phyloP scores from a whole-genome alignment of 2,888 invertebrate genomes.

The Rhogogaster chlorosoma region DNA sequence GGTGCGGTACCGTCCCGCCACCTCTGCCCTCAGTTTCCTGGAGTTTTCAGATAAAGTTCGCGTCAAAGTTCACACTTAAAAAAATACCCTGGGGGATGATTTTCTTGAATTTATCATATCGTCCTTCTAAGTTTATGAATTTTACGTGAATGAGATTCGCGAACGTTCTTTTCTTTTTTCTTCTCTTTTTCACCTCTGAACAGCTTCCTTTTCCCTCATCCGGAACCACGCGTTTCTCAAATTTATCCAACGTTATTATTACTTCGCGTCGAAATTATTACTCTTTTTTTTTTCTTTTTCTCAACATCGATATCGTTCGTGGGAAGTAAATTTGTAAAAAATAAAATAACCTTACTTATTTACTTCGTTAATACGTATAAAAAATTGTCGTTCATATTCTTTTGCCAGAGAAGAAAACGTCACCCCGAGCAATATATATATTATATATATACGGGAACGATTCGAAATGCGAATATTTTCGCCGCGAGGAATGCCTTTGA shows the following conservation, averaged over 20 bases:
- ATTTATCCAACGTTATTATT: neutral
- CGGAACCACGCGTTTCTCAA: neutral
- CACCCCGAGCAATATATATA: constrained; percentile 46
- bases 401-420: constrained; percentile 1
- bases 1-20: constrained; percentile 50
- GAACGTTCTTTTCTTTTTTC: neutral
- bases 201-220: neutral
- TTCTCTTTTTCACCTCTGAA: neutral
- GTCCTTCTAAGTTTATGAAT: neutral
- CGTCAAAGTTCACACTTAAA: constrained; percentile 16
- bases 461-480: constrained; percentile 30
- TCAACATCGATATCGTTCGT: neutral
- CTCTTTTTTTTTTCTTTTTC: too few relatives aligned
- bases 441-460: neutral
- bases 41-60: constrained; percentile 4
- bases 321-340: constrained; percentile 8
- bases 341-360: constrained; percentile 14
- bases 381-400: constrained; percentile 16
- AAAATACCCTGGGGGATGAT: constrained; percentile 11
- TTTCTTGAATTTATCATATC: neutral
- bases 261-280: neutral
- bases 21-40: constrained; percentile 1
- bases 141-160: neutral
- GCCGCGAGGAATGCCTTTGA: constrained; percentile 42
- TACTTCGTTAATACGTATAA: too few relatives aligned